Evolutionary conservation across 1,140 invertebrate species (phyloP), one percentile per base, ranked within the genome.

Genomic region (Melanaphis sacchari): DNA sequence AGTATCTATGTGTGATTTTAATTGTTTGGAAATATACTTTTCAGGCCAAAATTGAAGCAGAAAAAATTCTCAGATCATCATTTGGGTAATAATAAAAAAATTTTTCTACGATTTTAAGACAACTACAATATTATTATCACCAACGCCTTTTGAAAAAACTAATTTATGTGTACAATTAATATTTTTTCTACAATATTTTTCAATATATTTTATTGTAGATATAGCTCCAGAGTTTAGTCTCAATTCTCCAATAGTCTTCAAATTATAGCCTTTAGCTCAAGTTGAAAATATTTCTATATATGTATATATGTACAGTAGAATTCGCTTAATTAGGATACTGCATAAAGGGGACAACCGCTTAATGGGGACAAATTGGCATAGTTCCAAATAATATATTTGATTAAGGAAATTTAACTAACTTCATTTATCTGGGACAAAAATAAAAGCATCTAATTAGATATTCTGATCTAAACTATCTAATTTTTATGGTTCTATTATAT

Each of bases 1-100:
- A 15, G 3, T 41, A 15, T 18, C 46, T 49, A 40, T 31, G 9
- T 26, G 2, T 82, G 1, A 40, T 84, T 9, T 84, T 38, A 52
- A 89, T 18, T 88, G 26, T 89, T 87, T 46, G 7, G 1, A 52
- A 54, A 59, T 66, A 31, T 49, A 26, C 8, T 38, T 92, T 92
- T 82, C 31, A 93, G 91, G 91, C 91, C n/a, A 93, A 93, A 84
- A 93, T 52, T 26, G 91, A 93, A 93, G 91, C 91, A 40, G 91
- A 82, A 40, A 93, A 93, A 93, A 49, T 93, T 84, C 91, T 93
- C 26, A 93, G 85, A 84, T 93, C 91, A 26, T 84, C 84, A 0
- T 85, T 85, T 26, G 40, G 41, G 24, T 43, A 6, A 76, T 76
- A 85, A 4, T n/a, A 1, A 85, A 85, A 40, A 24, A 40, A 26